Conservation (phyloP, 2,888 invertebrate species). For the Plagodis dolabraria region DNA sequence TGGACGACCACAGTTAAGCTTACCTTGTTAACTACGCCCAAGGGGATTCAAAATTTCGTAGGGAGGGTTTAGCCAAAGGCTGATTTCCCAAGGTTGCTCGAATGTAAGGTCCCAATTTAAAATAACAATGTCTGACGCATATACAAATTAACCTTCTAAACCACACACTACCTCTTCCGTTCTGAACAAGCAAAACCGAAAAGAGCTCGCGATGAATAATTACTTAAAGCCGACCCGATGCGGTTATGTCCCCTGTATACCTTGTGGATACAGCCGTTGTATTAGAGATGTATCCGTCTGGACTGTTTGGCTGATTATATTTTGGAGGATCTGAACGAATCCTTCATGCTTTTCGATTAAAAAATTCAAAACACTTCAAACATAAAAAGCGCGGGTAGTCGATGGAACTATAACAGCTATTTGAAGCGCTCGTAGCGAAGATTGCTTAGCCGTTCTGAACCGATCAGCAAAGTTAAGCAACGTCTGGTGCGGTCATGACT, state of each 20-base stretch:
- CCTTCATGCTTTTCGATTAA: too few species aligned
- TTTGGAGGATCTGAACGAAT: too few species aligned
- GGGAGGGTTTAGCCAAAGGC: not conserved
- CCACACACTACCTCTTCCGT: constrained; percentile 27
- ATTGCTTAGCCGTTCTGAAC: too few species aligned
- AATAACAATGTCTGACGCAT: constrained; percentile 3
- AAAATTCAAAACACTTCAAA: too few species aligned
- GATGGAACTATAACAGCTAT: too few species aligned
- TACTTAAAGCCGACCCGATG: constrained; percentile 27
- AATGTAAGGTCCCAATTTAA: not conserved
- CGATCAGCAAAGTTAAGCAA: too few species aligned
- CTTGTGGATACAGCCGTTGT: constrained; percentile 18
- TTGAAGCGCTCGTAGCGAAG: too few species aligned
- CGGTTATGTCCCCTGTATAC: constrained; percentile 13
- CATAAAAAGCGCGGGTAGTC: too few species aligned
- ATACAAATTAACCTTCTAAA: constrained; percentile 17
- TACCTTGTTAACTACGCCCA: not conserved
- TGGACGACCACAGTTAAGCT: not conserved
- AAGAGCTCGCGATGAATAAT: constrained; percentile 36
- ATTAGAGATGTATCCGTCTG: constrained; percentile 4
- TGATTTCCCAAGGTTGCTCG: not conserved
- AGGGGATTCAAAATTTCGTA: not conserved
- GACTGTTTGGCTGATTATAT: too few species aligned
- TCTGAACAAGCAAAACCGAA: constrained; percentile 26
- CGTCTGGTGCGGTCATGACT: too few species aligned